A percentile compares a stretch with the other conserved stretches of the same genome.
Conservation (phyloP, 2,113 vertebrate species). For the Myotis brandtii region DNA sequence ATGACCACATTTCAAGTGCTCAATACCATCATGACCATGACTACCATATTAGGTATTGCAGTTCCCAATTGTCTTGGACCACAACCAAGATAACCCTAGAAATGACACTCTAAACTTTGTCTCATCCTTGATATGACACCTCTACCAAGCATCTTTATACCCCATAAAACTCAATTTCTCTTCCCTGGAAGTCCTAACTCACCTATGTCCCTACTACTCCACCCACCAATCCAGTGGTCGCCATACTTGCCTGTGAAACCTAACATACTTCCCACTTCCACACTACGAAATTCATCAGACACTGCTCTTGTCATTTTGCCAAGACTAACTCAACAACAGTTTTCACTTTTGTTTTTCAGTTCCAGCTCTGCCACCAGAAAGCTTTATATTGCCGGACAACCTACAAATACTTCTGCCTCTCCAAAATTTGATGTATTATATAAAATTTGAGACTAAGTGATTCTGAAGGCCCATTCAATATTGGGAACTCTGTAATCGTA, state of each 20-base stretch:
- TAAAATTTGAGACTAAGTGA: neutral
- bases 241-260: neutral
- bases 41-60: neutral
- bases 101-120: neutral
- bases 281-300: constrained; percentile 35
- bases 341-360: constrained; percentile 61
- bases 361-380: neutral
- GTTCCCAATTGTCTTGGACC: neutral
- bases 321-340: constrained; percentile 55
- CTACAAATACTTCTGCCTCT: neutral
- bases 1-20: neutral
- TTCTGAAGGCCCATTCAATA: neutral
- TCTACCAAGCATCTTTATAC: neutral
- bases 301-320: constrained; percentile 61
- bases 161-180: neutral
- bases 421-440: neutral
- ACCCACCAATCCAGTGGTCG: neutral
- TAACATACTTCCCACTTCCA: neutral
- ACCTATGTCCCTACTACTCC: neutral
- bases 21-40: neutral
- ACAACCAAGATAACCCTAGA: neutral
- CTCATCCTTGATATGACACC: neutral
- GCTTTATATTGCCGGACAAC: neutral
- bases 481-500: neutral
- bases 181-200: neutral